Evolutionary conservation across 2,888 invertebrate genomes (phyloP), one percentile per base, ranked within the genome.

Genomic region (Polyommatus icarus): DNA sequence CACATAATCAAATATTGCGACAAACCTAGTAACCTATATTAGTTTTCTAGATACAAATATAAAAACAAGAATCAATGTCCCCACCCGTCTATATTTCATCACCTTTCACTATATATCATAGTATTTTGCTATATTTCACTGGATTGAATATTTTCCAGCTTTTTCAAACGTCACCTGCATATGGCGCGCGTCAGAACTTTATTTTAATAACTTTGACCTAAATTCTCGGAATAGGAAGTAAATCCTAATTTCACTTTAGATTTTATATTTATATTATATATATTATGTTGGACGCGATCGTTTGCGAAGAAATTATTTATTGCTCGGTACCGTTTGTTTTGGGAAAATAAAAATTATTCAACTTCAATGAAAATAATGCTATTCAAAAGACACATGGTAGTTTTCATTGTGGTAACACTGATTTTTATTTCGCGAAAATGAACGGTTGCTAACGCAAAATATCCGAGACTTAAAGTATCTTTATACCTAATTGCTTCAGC

Each of bases 141-240:
- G 12, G 67, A 29, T 67, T 67, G 67, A 32, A 67, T 32, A 67
- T 67, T 67, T 67, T 29, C 18, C 67, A 29, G 67, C 67, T 29
- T 67, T 67, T 67, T 18, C 29, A 5, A 3, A 29, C 67, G 67
- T 67, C 67, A 67, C 67, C 67, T 67, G 67, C 67, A 67, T 32
- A 29, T 32, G 67, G 67, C 67, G 29, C 67, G 32, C 29, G 67
- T 67, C 61, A 67, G 67, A 67, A 67, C 67, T 67, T 67, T 67
- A 67, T 6, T 67, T 67, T 67, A 67, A 67, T 67, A 67, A 67
- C 67, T 67, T 67, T 67, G 67, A 67, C 67, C 67, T 67, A 32
- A 67, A 67, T 67, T 29, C 15, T 67, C 29, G 67, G 61, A 61
- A 59, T 29, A 67, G 24, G 20, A 67, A 67, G 67, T 32, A 32